Evolutionary conservation across 2,888 invertebrate species (phyloP), one percentile per base, ranked within the genome.

Genomic region (Machimus atricapillus): DNA sequence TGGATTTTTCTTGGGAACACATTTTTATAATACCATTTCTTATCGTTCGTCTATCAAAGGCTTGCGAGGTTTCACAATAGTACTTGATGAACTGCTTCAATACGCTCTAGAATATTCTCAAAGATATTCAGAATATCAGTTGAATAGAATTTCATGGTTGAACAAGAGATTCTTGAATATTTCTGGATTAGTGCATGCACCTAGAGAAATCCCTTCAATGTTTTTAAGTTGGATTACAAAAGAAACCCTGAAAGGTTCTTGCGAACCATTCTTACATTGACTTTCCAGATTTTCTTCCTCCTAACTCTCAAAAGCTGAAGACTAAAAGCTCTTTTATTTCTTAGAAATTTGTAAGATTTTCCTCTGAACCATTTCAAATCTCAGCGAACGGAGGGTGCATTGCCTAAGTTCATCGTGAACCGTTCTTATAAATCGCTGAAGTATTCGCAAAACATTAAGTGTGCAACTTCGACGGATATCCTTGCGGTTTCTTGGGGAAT

Each of bases 161-260:
- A 66, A 66, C 66, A 66, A 27, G 66, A 66, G 66, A 66, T 66
- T 66, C 66, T 66, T 66, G 66, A 66, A 66, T 66, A 66, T 78
- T 78, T 78, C 43, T 23, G 78, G 78, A 78, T 78, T 78, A 78
- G 78, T 78, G 78, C 19, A 78, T 78, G 78, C 43, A 78, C 37
- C 78, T 78, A 43, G 40, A 40, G 43, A 78, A 78, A 43, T 37
- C 43, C 66, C 19, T 78, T n/a, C 23, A 9, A 43, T n/a, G 23
- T 9, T 43, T 78, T 78, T 7, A 43, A 78, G 43, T 23, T 40
- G 78, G n/a, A 78, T 78, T 78, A 78, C 78, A 78, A 40, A 78
- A 43, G 40, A 78, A 3, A 19, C 23, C 19, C 12, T 78, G 43
- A 78, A 78, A 43, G 23, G 78, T 23, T 37, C 23, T 40, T 78